Evolutionary conservation across 2,888 invertebrate species (phyloP).

Genomic region (Pristionchus arcanus): DNA sequence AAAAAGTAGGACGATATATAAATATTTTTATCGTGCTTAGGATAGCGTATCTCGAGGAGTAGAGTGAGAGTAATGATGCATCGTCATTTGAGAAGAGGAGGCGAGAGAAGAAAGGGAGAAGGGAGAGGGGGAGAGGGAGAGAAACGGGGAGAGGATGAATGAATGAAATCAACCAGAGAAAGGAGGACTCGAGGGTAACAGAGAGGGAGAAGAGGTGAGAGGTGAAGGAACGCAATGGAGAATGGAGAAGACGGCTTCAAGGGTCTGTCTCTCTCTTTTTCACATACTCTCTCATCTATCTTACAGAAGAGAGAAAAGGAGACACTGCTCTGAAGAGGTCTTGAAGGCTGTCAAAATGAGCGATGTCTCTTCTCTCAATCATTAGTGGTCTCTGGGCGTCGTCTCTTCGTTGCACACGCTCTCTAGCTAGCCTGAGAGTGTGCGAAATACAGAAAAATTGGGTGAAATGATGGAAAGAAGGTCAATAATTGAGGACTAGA

Average conservation of each 20-base stretch:
- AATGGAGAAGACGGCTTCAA: not conserved
- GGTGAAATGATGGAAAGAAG: too few relatives aligned
- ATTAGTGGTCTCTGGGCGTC: not conserved
- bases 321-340: not conserved
- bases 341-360: not conserved
- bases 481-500: not conserved
- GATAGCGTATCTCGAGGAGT: not conserved
- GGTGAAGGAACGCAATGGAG: conserved; percentile 34
- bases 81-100: conserved; percentile 27
- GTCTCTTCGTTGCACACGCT: not conserved
- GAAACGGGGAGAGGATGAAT: not conserved
- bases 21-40: not conserved
- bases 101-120: conserved; percentile 12
- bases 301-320: not conserved
- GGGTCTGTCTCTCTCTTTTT: not conserved
- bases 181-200: conserved; percentile 6
- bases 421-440: not conserved
- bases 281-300: not conserved
- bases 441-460: not conserved
- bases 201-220: not conserved
- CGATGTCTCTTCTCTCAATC: not conserved
- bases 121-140: not conserved
- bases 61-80: conserved; percentile 27
- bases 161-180: conserved; percentile 45
- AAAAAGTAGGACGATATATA: not conserved